These are phyloP conservation scores for Drosophila incognita DNA, from an alignment of 2,888 invertebrate genomes.

Conservation along the genomic window DNA sequence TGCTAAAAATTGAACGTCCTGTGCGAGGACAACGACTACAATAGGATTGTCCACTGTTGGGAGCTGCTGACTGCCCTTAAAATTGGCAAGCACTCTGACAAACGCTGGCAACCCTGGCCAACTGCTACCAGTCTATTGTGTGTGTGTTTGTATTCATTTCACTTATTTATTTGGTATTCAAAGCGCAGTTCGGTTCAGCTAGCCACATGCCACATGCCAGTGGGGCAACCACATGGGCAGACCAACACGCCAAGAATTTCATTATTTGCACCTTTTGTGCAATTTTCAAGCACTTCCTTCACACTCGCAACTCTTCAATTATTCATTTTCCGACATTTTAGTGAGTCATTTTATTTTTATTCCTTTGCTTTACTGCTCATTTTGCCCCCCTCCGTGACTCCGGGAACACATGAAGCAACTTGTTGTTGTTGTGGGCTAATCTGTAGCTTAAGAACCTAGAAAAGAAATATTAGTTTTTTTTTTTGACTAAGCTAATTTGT, in stretches of 20 bases:
- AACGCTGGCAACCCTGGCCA: slow-evolving; percentile 1
- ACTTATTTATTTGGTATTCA: slow-evolving; percentile 79
- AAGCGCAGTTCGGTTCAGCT: slow-evolving; percentile 65
- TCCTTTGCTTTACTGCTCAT: not conserved
- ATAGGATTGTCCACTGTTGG: slow-evolving; percentile 15
- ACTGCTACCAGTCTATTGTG: not conserved
- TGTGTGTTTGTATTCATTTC: slow-evolving; percentile 62
- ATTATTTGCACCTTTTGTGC: slow-evolving; percentile 73
- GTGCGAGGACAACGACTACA: slow-evolving; percentile 17
- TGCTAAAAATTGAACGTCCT: slow-evolving; percentile 76
- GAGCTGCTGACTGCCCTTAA: slow-evolving; percentile 22
- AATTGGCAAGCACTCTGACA: slow-evolving; percentile 40
- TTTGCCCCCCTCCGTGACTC: not conserved
- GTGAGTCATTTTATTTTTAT: slow-evolving; percentile 17
- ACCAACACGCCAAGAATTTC: slow-evolving; percentile 64
- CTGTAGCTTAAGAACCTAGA: not conserved
- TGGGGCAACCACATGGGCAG: slow-evolving; percentile 38
- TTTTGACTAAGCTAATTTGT: not conserved
- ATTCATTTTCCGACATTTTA: slow-evolving; percentile 42
- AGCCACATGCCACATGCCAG: slow-evolving; percentile 40
- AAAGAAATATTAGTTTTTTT: not conserved
- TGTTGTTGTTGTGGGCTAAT: not conserved
- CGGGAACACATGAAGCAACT: not conserved
- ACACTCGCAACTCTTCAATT: slow-evolving; percentile 48
- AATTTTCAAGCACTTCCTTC: slow-evolving; percentile 62